Base-by-base conservation (phyloP, 2,888 invertebrate genomes). In the Tanytarsus gracilentus region DNA sequence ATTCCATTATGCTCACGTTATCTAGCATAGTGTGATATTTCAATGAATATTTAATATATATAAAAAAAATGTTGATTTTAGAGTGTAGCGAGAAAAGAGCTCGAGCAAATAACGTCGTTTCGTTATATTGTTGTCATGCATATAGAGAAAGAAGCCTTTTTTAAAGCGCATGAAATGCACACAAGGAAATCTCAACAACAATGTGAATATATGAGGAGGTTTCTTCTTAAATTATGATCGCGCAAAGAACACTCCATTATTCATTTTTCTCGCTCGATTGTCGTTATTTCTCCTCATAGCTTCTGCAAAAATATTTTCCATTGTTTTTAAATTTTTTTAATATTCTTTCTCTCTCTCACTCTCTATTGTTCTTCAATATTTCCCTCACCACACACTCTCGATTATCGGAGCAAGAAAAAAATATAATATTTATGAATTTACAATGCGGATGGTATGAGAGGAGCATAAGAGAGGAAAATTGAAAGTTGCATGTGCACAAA, bases 191-290 rank as follows among this genome's bases (percentile, higher is more conserved):
- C 36, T 14, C 36, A 36, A 36, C 36, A 36, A n/a, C n/a, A n/a
- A n/a, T n/a, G n/a, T n/a, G n/a, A n/a, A n/a, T n/a, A n/a, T n/a
- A n/a, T n/a, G n/a, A n/a, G n/a, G n/a, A n/a, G n/a, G n/a, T n/a
- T 36, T 14, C 14, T 36, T 36, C 36, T 36, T 36, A 44, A 44
- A 44, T 44, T 44, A 44, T 44, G 44, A 44, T 18, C 21, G 44
- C 44, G 44, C 16, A 44, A 44, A 44, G 21, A 44, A 44, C 44
- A 44, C 44, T 44, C 44, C 44, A 44, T 44, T 44, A 44, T 44
- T 44, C 44, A 44, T 44, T 44, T 44, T 44, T 21, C 9, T 21
- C 21, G 44, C 44, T 44, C n/a, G n/a, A n/a, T n/a, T 44, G 44
- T 44, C 44, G 44, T 18, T 40, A 40, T 40, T 40, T 40, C 40